phyloP scores from a whole-genome alignment of 37 sponge, comb jelly and placozoan species.

The Hexactinellida sp. region DNA sequence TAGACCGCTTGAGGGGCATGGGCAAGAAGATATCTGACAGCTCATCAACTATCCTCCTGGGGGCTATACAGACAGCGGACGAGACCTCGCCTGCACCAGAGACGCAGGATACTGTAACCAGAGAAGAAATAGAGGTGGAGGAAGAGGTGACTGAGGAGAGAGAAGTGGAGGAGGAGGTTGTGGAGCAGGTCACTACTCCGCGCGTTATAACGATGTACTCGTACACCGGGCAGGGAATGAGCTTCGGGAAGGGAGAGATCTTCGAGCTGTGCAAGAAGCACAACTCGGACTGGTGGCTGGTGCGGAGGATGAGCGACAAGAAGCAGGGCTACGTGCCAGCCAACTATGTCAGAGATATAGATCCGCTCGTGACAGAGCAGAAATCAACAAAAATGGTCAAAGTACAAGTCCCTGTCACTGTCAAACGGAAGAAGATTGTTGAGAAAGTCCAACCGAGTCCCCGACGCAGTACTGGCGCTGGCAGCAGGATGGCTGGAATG shows the following conservation, averaged over 20 bases:
- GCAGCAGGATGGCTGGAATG: constrained; percentile 20
- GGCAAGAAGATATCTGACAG: constrained; percentile 48
- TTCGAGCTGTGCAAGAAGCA: constrained; percentile 55
- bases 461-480: neutral
- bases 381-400: constrained; percentile 36
- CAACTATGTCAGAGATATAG: constrained; percentile 71
- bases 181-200: constrained; percentile 46
- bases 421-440: constrained; percentile 31
- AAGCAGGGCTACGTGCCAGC: constrained; percentile 84
- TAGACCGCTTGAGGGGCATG: constrained; percentile 55
- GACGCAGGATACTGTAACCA: constrained; percentile 43
- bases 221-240: constrained; percentile 75
- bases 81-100: constrained; percentile 24
- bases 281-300: constrained; percentile 86
- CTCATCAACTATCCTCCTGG: constrained; percentile 11
- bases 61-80: neutral
- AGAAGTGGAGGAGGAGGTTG: constrained; percentile 60
- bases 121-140: constrained; percentile 53
- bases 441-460: constrained; percentile 19
- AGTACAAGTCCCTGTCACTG: constrained; percentile 44
- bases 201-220: constrained; percentile 52
- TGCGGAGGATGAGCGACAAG: constrained; percentile 52
- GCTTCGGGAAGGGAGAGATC: constrained; percentile 72
- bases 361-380: constrained; percentile 35
- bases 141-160: constrained; percentile 46